A percentile compares a stretch with the other conserved stretches of the same genome.
Conservation (phyloP, 2,797 vertebrate species). For the Leucoraja ocellata region DNA sequence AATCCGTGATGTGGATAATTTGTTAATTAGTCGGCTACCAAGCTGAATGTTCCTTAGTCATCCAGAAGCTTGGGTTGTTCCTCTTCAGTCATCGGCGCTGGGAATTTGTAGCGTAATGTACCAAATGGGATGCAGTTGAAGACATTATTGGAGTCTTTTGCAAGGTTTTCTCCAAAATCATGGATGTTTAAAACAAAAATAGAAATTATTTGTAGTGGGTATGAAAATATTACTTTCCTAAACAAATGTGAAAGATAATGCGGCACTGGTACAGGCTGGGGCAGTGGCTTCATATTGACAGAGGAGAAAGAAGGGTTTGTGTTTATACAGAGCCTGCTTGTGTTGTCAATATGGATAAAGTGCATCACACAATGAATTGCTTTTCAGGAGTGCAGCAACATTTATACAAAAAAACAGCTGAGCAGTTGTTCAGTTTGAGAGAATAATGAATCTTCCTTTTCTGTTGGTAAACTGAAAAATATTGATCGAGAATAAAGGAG, state of each 20-base stretch:
- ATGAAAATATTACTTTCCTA: neutral
- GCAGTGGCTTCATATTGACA: neutral
- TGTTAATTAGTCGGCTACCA: neutral
- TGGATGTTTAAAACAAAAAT: neutral
- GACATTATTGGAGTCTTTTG: neutral
- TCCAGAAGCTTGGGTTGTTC: neutral
- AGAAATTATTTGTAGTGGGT: neutral
- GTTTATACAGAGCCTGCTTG: neutral
- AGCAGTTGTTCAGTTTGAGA: neutral
- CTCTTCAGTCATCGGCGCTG: too few relatives aligned
- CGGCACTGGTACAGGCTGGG: neutral
- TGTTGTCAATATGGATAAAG: neutral
- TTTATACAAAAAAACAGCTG: neutral
- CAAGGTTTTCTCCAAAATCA: neutral
- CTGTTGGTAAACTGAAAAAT: neutral
- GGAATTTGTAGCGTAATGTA: too few relatives aligned
- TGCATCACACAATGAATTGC: neutral
- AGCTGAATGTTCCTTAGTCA: neutral
- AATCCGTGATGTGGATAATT: neutral
- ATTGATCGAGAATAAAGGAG: neutral
- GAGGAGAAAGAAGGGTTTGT: conserved; percentile 1
- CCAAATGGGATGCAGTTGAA: neutral
- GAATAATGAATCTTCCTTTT: neutral
- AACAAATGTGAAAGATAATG: neutral
- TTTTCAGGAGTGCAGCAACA: neutral